Percentiles rank a stretch among this genome's conserved stretches.
Conservation (phyloP, 2,113 vertebrate genomes). For the Pitta sordida region DNA sequence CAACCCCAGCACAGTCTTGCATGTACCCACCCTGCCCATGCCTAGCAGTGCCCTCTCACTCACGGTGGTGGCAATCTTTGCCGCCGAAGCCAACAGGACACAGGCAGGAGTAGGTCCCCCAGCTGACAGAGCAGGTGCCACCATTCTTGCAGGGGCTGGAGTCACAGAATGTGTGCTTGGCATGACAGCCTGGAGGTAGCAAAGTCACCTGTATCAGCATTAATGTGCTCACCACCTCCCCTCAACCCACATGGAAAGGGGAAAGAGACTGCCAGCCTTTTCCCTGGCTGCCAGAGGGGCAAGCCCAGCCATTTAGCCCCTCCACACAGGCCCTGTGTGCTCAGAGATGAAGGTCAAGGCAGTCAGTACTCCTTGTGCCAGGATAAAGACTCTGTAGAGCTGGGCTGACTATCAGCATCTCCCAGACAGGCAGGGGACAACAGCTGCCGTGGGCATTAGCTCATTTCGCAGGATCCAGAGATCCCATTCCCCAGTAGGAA, state of each 20-base stretch:
- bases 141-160: constrained; percentile 93
- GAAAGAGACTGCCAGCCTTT: not conserved
- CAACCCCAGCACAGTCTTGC: not conserved
- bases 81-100: constrained; percentile 94
- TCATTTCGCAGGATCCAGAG: not conserved
- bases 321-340: not conserved
- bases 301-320: not conserved
- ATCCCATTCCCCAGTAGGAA: not conserved
- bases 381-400: not conserved
- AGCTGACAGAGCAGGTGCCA: constrained; percentile 88
- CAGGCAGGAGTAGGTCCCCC: constrained; percentile 93
- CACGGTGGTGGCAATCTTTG: constrained; percentile 92
- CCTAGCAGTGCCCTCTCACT: constrained; percentile 49
- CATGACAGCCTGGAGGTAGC: constrained; percentile 84
- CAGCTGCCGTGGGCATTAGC: not conserved
- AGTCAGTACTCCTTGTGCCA: not conserved
- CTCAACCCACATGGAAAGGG: not conserved
- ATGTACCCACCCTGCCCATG: fast-evolving
- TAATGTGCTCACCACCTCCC: too few species aligned
- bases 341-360: not conserved
- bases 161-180: constrained; percentile 89
- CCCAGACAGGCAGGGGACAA: not conserved
- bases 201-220: not conserved
- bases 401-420: not conserved
- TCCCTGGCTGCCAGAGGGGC: not conserved